Percentiles rank a stretch among this genome's conserved stretches.
Evolutionary conservation across 2,797 vertebrate species (phyloP).

Genomic region (Lagodon rhomboides): DNA sequence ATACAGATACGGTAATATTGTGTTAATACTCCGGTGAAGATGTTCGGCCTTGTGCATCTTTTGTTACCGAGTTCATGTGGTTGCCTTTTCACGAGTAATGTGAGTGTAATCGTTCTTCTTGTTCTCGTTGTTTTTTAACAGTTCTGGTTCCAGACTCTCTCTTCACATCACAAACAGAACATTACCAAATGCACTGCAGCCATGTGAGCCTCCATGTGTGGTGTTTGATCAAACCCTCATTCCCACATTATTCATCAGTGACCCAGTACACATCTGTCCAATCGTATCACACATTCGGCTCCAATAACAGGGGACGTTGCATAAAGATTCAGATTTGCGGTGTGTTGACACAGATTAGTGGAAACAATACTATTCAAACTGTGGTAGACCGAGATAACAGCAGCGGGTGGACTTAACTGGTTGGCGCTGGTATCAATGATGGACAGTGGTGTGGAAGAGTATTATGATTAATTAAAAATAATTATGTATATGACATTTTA

Average conservation of each 20-base stretch:
- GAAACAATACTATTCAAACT: slow-evolving; percentile 21
- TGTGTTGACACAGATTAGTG: not conserved
- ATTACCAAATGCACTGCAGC: not conserved
- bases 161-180: not conserved
- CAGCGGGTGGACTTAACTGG: not conserved
- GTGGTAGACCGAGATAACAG: not conserved
- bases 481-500: not conserved
- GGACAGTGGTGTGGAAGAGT: not conserved
- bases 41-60: too few species aligned
- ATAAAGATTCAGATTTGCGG: not conserved
- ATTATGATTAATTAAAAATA: not conserved
- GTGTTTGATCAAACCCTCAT: not conserved
- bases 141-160: too few species aligned
- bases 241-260: not conserved
- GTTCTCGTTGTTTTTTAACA: too few species aligned
- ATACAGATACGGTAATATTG: too few species aligned
- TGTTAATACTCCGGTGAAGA: too few species aligned
- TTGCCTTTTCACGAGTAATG: too few species aligned
- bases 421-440: not conserved
- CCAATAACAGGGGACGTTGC: not conserved
- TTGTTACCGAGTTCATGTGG: too few species aligned
- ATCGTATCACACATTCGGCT: not conserved
- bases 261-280: not conserved
- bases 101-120: too few species aligned
- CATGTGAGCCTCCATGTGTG: too few species aligned